Conservation (phyloP, 2,888 invertebrate species). For the Meandrusa payeni region DNA sequence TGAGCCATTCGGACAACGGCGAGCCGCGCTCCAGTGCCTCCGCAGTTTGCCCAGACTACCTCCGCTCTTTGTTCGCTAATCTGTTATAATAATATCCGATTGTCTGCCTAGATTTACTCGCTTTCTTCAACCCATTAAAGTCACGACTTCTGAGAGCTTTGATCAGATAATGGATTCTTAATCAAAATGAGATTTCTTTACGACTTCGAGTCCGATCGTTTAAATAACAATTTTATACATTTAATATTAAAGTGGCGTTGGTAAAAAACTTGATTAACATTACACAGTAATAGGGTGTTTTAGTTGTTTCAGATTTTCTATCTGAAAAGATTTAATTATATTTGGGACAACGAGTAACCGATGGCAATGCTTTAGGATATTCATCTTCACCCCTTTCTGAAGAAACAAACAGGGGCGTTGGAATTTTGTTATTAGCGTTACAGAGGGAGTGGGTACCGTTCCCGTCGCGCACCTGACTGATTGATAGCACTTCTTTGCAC, state of each 20-base stretch:
- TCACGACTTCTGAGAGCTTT: slow-evolving; percentile 23
- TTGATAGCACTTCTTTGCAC: slow-evolving; percentile 80
- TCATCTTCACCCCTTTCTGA: slow-evolving; percentile 76
- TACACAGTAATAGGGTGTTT: slow-evolving; percentile 26
- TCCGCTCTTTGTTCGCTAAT: slow-evolving; percentile 34
- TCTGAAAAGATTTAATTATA: slow-evolving; percentile 36
- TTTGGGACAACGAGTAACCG: slow-evolving; percentile 46
- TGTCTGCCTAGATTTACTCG: slow-evolving; percentile 12
- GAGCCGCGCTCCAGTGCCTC: slow-evolving; percentile 61
- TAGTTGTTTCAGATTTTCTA: slow-evolving; percentile 30
- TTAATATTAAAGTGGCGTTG: background rate
- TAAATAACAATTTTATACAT: background rate
- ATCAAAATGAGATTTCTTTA: slow-evolving; percentile 22
- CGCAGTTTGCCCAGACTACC: slow-evolving; percentile 48
- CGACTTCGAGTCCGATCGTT: slow-evolving; percentile 14
- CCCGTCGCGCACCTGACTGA: slow-evolving; percentile 74
- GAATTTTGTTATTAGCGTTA: slow-evolving; percentile 80
- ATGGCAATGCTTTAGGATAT: slow-evolving; percentile 46
- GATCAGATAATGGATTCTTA: slow-evolving; percentile 23
- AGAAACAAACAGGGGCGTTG: slow-evolving; percentile 75
- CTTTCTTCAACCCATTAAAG: slow-evolving; percentile 24
- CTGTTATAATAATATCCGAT: slow-evolving; percentile 28
- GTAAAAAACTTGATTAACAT: slow-evolving; percentile 11
- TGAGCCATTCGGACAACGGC: slow-evolving; percentile 76
- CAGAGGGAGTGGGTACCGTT: slow-evolving; percentile 66